phyloP scores from a whole-genome alignment of 2,888 invertebrate genomes.

The Pollenia amentaria region DNA sequence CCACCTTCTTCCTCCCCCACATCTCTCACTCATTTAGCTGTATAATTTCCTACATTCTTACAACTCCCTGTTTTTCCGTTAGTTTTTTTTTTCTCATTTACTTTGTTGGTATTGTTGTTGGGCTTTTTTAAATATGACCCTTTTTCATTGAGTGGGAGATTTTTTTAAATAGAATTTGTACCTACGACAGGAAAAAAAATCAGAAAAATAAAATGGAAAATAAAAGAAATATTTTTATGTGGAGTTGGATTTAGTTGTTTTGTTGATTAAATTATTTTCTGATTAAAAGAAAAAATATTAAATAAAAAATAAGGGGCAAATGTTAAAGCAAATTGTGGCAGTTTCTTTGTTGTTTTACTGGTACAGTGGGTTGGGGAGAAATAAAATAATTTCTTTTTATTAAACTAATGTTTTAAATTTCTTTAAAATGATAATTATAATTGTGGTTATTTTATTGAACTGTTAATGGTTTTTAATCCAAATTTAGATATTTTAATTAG shows the following conservation, averaged over 20 bases:
- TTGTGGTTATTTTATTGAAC: no score
- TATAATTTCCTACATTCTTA: conserved; percentile 13
- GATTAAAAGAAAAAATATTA: neutral
- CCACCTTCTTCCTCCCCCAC: neutral
- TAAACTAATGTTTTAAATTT: no score
- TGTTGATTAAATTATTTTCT: neutral
- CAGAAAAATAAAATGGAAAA: neutral
- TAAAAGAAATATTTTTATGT: conserved; percentile 10
- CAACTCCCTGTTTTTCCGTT: conserved; percentile 58
- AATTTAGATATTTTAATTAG: no score
- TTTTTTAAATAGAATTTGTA: conserved; percentile 56
- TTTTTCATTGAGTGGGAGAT: conserved; percentile 32
- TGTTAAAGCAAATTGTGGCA: no score
- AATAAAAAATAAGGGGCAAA: neutral
- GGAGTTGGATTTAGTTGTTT: neutral
- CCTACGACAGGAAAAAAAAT: neutral
- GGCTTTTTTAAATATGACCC: conserved; percentile 24
- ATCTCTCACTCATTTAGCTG: neutral
- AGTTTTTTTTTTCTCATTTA: conserved; percentile 11
- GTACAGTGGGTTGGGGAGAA: no score
- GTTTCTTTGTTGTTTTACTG: no score
- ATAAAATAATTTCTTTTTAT: no score
- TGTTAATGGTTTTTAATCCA: no score
- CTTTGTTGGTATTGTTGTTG: neutral
- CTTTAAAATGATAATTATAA: no score